phyloP scores from a whole-genome alignment of 2,888 invertebrate species.

The Antheraea assamensis region DNA sequence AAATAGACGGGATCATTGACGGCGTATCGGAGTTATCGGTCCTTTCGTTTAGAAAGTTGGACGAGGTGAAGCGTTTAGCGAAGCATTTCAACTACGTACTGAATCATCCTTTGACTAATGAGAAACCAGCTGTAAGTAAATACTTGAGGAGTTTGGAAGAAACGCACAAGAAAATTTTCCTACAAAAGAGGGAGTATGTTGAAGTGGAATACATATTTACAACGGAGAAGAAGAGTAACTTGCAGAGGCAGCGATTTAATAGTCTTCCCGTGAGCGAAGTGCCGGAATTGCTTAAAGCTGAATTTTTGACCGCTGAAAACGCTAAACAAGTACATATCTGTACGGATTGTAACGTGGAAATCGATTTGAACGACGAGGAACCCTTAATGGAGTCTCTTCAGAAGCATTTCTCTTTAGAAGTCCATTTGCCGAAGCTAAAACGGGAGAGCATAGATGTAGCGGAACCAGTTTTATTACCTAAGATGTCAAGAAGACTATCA shows the following conservation, averaged over 20 bases:
- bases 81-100: conserved; percentile 63
- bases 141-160: conserved; percentile 62
- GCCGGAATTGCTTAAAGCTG: conserved; percentile 70
- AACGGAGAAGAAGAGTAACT: conserved; percentile 71
- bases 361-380: conserved; percentile 70
- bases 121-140: conserved; percentile 49
- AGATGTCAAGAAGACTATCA: conserved; percentile 71
- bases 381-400: conserved; percentile 75
- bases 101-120: conserved; percentile 61
- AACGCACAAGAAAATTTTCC: conserved; percentile 61
- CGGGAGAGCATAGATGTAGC: conserved; percentile 73
- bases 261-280: conserved; percentile 75
- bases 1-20: conserved; percentile 47
- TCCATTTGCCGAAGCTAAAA: conserved; percentile 68
- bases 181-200: conserved; percentile 63
- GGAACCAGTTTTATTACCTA: conserved; percentile 68
- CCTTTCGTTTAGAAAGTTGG: conserved; percentile 67
- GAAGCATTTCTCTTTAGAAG: conserved; percentile 68
- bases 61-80: conserved; percentile 68
- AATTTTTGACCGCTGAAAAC: conserved; percentile 57
- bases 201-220: conserved; percentile 77
- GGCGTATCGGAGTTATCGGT: conserved; percentile 60
- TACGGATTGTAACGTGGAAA: conserved; percentile 72
- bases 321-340: conserved; percentile 75
- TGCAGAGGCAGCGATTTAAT: conserved; percentile 73